Conservation (phyloP, 1,140 invertebrate genomes). For the Halyomorpha halys region DNA sequence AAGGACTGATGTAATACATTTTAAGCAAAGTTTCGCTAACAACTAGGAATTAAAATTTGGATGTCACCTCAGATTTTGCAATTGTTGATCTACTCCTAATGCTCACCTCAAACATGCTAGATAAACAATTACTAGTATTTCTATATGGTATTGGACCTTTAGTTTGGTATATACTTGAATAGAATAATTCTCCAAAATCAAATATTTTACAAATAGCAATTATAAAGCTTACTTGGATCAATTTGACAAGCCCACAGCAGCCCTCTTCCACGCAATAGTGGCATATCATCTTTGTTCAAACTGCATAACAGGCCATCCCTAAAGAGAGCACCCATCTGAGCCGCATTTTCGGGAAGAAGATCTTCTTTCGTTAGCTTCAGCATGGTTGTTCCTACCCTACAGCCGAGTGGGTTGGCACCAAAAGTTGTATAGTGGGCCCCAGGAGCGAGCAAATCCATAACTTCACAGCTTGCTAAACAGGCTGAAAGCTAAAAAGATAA, state of each 20-base stretch:
- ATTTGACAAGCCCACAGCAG: slow-evolving; percentile 66
- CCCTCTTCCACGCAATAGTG: slow-evolving; percentile 77
- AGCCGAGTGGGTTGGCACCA: slow-evolving; percentile 93
- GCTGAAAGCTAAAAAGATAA: slow-evolving; percentile 60
- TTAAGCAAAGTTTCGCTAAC: no score
- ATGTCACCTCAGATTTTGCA: no score
- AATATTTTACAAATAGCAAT: neutral
- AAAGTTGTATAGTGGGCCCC: slow-evolving; percentile 97
- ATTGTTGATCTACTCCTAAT: no score
- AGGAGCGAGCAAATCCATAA: slow-evolving; percentile 86
- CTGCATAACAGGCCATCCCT: slow-evolving; percentile 57
- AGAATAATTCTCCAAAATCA: no score
- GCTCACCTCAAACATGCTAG: no score
- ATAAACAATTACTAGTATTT: no score
- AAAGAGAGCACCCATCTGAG: slow-evolving; percentile 66
- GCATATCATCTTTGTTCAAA: slow-evolving; percentile 64
- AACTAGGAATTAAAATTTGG: no score
- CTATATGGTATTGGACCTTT: no score
- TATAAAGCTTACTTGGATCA: slow-evolving; percentile 19
- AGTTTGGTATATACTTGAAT: no score
- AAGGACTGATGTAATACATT: no score
- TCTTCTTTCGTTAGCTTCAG: slow-evolving; percentile 76
- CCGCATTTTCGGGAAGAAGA: slow-evolving; percentile 77
- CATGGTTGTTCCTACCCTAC: slow-evolving; percentile 68
- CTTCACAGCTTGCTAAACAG: slow-evolving; percentile 67